Evolutionary conservation across 2,797 vertebrate species (phyloP), one percentile per base, ranked within the genome.

Genomic region (Benthosema pterotum): DNA sequence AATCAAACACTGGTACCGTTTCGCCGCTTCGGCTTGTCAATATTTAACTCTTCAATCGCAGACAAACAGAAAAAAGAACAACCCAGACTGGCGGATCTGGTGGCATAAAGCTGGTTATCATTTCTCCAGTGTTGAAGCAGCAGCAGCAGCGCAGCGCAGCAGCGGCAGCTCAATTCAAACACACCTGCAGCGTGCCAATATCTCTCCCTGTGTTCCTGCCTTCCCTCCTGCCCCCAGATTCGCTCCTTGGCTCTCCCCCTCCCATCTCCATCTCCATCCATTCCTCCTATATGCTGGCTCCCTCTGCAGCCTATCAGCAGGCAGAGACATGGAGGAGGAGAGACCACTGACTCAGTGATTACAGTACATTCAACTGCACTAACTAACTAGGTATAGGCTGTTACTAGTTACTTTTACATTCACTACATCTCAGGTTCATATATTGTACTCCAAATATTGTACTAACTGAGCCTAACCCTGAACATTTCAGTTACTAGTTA

Each of bases 221-320:
- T 78, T 58, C 65, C 65, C 77, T 67, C 55, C 61, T 63, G 84
- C 65, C 69, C 74, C 69, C 74, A 12, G 77, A 77, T 77, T 75
- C 71, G 67, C 63, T 60, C 25, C 60, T 60, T 71, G 63, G 73
- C 78, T 67, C 72, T 72, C 71, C 22, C 65, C 54, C 22, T 65
- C 53, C 71, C 69, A 71, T 61, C 79, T 71, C 66, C 71, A 77
- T 61, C 67, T 52, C 14, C 1, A 68, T 16, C 63, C 62, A 63
- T 75, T 75, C 67, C 75, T 70, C 74, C 56, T 46, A 53, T 78
- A 73, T 38, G 71, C 79, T 84, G 82, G 79, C 75, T 84, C 82
- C 76, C 82, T 84, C 82, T 71, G 83, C 80, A 78, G 68, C 85
- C 83, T 83, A 87, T 85, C 83, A 65, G 71, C 74, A 77, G 12